Evolutionary conservation across 2,888 invertebrate species (phyloP).

Genomic region (Ryuthela nishihirai): DNA sequence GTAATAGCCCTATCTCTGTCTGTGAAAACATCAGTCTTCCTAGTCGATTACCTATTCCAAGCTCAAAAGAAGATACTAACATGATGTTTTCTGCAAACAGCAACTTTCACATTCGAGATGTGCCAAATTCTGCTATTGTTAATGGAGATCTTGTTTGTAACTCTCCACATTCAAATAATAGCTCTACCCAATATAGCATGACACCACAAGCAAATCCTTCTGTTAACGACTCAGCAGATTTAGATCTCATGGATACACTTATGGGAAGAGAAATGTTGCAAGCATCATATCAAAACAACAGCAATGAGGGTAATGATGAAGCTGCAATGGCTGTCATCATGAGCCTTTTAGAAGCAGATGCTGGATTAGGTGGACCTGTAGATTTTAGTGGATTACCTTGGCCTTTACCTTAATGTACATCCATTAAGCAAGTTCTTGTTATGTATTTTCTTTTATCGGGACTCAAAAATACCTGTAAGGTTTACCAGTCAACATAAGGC

Average conservation of each 20-base stretch:
- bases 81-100: no score
- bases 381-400: constrained; percentile 82
- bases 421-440: not conserved
- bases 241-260: constrained; percentile 58
- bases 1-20: no score
- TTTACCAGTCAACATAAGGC: no score
- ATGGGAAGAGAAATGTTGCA: constrained; percentile 55
- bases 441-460: no score
- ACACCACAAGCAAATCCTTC: constrained; percentile 1
- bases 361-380: constrained; percentile 79
- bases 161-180: constrained; percentile 19
- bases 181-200: constrained; percentile 12
- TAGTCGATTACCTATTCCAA: no score
- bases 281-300: constrained; percentile 43
- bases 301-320: constrained; percentile 74
- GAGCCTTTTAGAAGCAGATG: constrained; percentile 84
- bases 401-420: constrained; percentile 64
- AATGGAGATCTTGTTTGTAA: constrained; percentile 10
- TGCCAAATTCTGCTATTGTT: constrained; percentile 7
- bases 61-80: no score
- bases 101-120: no score
- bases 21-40: no score
- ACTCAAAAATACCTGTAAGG: no score
- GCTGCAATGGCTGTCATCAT: constrained; percentile 90
- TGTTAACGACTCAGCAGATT: constrained; percentile 47